Conservation (phyloP, 2,888 invertebrate genomes). For the Heliothis peltigera region DNA sequence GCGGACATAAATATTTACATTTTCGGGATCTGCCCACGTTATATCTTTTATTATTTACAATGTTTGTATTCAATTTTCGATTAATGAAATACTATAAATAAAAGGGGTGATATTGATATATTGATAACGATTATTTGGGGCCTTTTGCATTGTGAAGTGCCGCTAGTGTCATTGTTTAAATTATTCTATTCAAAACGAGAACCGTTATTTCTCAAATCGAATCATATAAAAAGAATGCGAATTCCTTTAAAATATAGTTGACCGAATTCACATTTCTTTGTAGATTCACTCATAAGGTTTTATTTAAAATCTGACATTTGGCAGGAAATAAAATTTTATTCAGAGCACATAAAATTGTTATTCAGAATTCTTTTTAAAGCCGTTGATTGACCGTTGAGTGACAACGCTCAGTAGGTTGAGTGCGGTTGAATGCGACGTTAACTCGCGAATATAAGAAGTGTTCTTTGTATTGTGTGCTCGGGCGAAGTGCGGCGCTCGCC, state of each 20-base stretch:
- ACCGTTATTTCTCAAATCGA: conserved; percentile 40
- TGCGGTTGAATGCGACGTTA: conserved; percentile 76
- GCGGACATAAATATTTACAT: conserved; percentile 18
- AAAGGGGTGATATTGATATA: conserved; percentile 72
- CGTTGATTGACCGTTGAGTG: conserved; percentile 86
- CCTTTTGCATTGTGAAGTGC: conserved; percentile 38
- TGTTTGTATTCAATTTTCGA: conserved; percentile 31
- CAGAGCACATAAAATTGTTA: conserved; percentile 70
- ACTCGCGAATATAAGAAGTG: conserved; percentile 75
- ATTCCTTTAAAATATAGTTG: conserved; percentile 29
- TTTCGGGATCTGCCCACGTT: conserved; percentile 15
- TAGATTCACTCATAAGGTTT: conserved; percentile 40
- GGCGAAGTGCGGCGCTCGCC: conserved; percentile 44
- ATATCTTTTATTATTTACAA: conserved; percentile 21
- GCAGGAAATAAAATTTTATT: conserved; percentile 75
- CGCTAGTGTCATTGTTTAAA: conserved; percentile 44
- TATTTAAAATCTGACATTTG: conserved; percentile 74
- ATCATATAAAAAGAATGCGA: conserved; percentile 35
- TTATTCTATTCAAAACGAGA: conserved; percentile 38
- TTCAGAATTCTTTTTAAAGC: conserved; percentile 75
- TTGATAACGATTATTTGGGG: conserved; percentile 61
- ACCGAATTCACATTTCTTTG: conserved; percentile 42
- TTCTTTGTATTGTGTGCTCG: conserved; percentile 72
- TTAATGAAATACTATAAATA: conserved; percentile 60
- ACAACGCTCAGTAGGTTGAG: conserved; percentile 78